Conservation (phyloP, 35 echinoderm and acorn worm species). For the Chiridota heheva region DNA sequence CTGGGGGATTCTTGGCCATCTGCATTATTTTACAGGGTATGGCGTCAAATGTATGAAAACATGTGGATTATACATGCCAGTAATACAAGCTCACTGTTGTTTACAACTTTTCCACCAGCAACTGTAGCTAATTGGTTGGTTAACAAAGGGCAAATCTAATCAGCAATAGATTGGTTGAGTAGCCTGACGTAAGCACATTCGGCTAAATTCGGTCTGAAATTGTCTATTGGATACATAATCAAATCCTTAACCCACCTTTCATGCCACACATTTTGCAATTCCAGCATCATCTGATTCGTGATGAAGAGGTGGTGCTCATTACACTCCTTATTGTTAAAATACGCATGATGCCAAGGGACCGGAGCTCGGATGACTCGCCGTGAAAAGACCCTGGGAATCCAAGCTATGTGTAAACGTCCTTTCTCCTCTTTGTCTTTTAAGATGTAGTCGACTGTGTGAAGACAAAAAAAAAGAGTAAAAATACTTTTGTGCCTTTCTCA, state of each 20-base stretch:
- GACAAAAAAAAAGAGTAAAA: not conserved
- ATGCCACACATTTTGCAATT: conserved; percentile 95
- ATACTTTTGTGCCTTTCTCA: not conserved
- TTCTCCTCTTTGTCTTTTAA: conserved; percentile 94
- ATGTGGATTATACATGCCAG: too few relatives aligned
- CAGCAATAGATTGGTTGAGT: too few relatives aligned
- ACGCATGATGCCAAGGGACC: conserved; percentile 83
- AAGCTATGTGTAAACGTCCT: conserved; percentile 79
- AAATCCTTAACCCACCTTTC: conserved; percentile 77
- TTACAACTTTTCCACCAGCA: too few relatives aligned
- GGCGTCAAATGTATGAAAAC: too few relatives aligned
- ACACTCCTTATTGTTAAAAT: conserved; percentile 64
- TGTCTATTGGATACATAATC: too few relatives aligned
- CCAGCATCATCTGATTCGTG: conserved; percentile 91
- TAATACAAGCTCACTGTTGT: too few relatives aligned
- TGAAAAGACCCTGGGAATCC: conserved; percentile 86
- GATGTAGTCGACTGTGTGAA: conserved; percentile 88
- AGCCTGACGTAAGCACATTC: too few relatives aligned
- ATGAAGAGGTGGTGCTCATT: conserved; percentile 85
- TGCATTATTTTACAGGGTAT: too few relatives aligned
- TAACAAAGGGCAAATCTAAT: too few relatives aligned
- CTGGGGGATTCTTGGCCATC: too few relatives aligned
- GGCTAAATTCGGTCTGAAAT: too few relatives aligned
- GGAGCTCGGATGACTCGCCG: conserved; percentile 76
- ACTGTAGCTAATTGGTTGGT: too few relatives aligned